Evolutionary conservation across 1,140 invertebrate genomes (phyloP), one percentile per base, ranked within the genome.

Genomic region (Papilio polytes): DNA sequence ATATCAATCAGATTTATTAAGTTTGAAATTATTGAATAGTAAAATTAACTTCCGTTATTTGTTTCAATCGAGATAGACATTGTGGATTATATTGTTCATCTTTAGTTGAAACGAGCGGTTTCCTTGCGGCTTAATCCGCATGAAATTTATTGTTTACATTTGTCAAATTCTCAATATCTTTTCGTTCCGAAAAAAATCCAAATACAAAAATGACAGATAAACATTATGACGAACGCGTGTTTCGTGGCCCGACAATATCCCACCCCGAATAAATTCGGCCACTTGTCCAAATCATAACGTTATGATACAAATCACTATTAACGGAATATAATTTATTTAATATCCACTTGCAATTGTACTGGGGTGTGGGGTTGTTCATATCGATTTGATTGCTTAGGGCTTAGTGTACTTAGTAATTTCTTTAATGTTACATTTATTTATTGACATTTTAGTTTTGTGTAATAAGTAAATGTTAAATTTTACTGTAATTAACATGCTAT

Each of bases 281-380:
- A 94, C 92, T 94, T 94, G 91, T 93, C 86, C 90, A 89, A 94
- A 94, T 94, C 91, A 94, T 94, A 92, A 92, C 88, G 85, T 90
- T 90, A 86, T 87, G 91, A 94, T 92, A 94, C 89, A 93, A 93
- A 94, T 94, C 91, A 94, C 89, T 91, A 92, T 92, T 92, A 94
- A 90, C 88, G 85, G 86, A 92, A 90, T 93, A 90, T 92, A 91
- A 94, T 92, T 94, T 91, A 92, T 91, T 94, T 93, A 91, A 92
- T 93, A 92, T 91, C 88, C 85, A 92, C 89, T 93, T 87, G 89
- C 88, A 87, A 87, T 86, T 72, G 81, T 53, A 81, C 80, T 81
- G 84, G 22, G 80, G 81, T 31, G 80, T 80, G 82, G 82, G 74
- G 74, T 51, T 74, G 83, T 80, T 59, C 76, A 76, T 51, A 76